These are phyloP conservation scores for Aquatica leii DNA, from an alignment of 2,888 invertebrate genomes.

Conservation along the genomic window DNA sequence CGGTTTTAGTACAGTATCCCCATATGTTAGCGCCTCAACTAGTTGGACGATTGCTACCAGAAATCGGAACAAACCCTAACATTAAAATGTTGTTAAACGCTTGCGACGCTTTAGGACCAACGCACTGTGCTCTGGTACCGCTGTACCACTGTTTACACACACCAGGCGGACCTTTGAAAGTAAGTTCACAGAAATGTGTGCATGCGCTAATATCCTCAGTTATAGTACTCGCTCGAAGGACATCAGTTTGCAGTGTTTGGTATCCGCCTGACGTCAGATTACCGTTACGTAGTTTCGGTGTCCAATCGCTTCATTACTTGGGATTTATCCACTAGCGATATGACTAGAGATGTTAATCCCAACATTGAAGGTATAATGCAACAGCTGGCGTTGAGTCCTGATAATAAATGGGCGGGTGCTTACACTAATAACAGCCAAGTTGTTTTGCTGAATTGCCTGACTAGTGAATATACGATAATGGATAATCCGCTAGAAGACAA, in stretches of 20 bases:
- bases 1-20: conserved; percentile 89
- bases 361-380: conserved; percentile 97
- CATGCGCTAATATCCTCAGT: conserved; percentile 33
- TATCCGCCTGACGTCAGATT: conserved; percentile 88
- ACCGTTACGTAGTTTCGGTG: conserved; percentile 92
- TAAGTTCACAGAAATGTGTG: conserved; percentile 50
- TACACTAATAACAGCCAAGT: conserved; percentile 94
- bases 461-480: conserved; percentile 89
- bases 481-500: conserved; percentile 83
- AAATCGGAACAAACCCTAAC: conserved; percentile 81
- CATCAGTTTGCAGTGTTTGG: conserved; percentile 98
- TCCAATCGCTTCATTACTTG: conserved; percentile 97
- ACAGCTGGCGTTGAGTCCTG: conserved; percentile 88
- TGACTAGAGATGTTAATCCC: conserved; percentile 92
- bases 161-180: conserved; percentile 97
- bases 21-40: conserved; percentile 97
- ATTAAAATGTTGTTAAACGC: conserved; percentile 89
- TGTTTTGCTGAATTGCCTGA: conserved; percentile 89
- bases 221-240: conserved; percentile 93
- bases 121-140: conserved; percentile 89
- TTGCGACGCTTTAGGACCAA: conserved; percentile 89
- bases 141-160: conserved; percentile 96
- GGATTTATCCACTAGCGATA: conserved; percentile 94
- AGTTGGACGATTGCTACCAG: conserved; percentile 90
- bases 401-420: conserved; percentile 95